Base-by-base conservation (phyloP, 2,888 invertebrate genomes). In the Julus scanicus region DNA sequence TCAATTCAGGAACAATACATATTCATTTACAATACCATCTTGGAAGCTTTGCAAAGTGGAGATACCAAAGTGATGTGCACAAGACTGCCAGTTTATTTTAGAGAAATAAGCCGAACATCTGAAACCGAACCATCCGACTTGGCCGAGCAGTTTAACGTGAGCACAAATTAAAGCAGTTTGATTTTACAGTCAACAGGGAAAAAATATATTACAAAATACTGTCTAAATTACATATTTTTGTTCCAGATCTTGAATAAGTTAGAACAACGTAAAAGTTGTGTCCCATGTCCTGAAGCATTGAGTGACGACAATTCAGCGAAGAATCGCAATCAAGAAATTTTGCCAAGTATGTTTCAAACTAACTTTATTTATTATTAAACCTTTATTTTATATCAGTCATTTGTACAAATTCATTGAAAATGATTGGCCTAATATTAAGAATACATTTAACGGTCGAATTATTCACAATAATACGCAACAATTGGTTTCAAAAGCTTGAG, bases 41-140 rank as follows among this genome's bases (percentile, higher is more conserved):
- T 88, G 44, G 88, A 88, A 29, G 84, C 83, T 9, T 39, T 88
- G 40, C 88, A 88, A 39, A 88, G 88, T 39, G 88, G 88, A 13
- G 84, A 88, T 49, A 88, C 88, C 29, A 88, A 83, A 84, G 83
- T 88, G 11, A 4, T 84, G 20, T 83, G 84, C 84, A 88, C 39
- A 39, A 80, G 88, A 15, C 48, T 88, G 20, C 84, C 88, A 20
- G 53, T 48, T 3, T 88, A 88, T 37, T 88, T 29, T 48, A 15
- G 83, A 48, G 84, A 88, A 44, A 88, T 88, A 11, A 63, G 84
- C 20, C 15, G 53, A 84, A 84, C 44, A 5, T 88, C 80, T 40
- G 88, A 83, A n/a, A 83, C 20, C 9, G 88, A 84, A 84, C 88
- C 88, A 15, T 88, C 88, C 2, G 88, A 88, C 29, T 37, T 88